Evolutionary conservation across 2,888 invertebrate genomes (phyloP), one percentile per base, ranked within the genome.

Genomic region (Xiphydria camelus): DNA sequence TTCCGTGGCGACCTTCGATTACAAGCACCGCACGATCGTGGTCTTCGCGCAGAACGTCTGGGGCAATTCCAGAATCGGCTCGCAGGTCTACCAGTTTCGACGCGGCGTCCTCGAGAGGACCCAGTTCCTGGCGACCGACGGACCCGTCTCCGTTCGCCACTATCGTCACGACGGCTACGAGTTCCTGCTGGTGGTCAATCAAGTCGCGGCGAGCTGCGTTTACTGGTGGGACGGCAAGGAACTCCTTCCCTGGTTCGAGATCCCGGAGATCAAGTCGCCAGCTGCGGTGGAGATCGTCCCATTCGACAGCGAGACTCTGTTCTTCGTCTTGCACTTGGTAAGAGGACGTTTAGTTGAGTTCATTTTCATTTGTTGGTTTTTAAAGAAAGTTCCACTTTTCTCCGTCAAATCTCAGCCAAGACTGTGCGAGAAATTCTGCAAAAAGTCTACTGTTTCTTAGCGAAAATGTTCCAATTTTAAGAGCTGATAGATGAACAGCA

Each of bases 191-290:
- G 29, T 66, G 6, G 37, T 52, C 6, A 65, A 64, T 25, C 46
- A 63, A 15, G 21, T 12, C 5, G 45, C 47, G 4, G 51, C 57
- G 4, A 62, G 65, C 40, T 44, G 25, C 5, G 49, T 70, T 18
- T 56, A 56, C 31, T 68, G 59, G 60, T 69, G 68, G 68, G 62
- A 67, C 10, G 67, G 68, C 68, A 52, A 34, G 14, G 64, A 62
- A 51, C 45, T 70, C 7, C 31, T 66, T 12, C 51, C 48, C 25
- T 68, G 63, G 63, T 34, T 57, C n/a, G 49, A 50, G 5, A 20
- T 68, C 4, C 34, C 50, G 3, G 51, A 61, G 4, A 55, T 67
- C 9, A 31, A 49, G 18, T 33, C 58, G 5, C 36, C 51, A 1
- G 55, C 47, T 19, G 51, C 51, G 21, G 38, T 65, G 5, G 56